Conservation (phyloP, 2,113 vertebrate species). For the Vanacampus margaritifer region DNA sequence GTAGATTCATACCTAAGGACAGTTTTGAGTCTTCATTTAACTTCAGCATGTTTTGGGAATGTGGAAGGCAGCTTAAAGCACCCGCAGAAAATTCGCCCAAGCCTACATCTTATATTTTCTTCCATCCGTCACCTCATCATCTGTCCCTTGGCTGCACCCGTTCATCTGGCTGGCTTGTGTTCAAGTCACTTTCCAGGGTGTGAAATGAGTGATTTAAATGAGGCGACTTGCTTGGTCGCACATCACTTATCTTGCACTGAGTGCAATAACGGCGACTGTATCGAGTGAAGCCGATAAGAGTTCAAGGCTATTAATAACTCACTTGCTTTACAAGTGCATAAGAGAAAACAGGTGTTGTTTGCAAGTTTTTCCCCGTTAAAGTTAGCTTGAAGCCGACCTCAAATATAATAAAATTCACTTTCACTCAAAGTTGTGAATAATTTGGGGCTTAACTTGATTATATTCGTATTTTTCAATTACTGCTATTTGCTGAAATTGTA, state of each 20-base stretch:
- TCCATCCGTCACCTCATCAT: conserved; percentile 6
- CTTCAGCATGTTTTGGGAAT: too few relatives aligned
- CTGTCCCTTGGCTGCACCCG: conserved; percentile 9
- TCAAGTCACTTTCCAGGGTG: conserved; percentile 6
- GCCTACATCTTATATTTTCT: conserved; percentile 1
- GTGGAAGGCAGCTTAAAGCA: too few relatives aligned
- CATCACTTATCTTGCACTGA: conserved; percentile 16
- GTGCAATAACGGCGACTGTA: conserved; percentile 19
- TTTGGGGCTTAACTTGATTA: neutral
- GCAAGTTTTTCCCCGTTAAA: neutral
- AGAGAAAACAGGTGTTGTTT: conserved; percentile 4
- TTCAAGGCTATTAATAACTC: conserved; percentile 31
- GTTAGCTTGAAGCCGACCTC: too few relatives aligned
- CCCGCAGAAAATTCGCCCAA: neutral
- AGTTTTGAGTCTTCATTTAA: too few relatives aligned
- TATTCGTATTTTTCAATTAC: neutral
- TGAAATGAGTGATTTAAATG: conserved; percentile 26
- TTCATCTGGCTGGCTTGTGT: neutral
- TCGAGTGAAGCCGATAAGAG: conserved; percentile 53
- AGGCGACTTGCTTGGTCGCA: neutral
- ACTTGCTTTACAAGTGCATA: neutral
- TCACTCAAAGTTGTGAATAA: neutral
- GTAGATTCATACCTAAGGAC: too few relatives aligned
- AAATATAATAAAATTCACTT: neutral
- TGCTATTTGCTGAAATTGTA: conserved; percentile 2